Evolutionary conservation across 30 jellyfish, hydroid and myxozoan genomes (phyloP), one percentile per base, ranked within the genome.

Genomic region (Chrysaora quinquecirrha): DNA sequence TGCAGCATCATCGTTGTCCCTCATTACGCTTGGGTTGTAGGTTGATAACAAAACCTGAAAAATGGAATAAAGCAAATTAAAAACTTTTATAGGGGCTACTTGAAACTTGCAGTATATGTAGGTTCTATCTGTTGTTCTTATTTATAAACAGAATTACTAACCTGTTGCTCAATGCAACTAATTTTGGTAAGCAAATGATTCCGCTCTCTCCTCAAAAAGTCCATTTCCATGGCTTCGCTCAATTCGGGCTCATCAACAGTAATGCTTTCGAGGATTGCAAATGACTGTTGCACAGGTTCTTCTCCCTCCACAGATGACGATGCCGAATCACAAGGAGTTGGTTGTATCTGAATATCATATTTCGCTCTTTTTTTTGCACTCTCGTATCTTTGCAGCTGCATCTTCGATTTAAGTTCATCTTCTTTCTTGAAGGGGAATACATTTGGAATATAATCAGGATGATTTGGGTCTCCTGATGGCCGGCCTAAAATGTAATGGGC

Each of bases 161-260:
- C 83, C 83, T 71, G 69, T 50, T 71, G 83, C 38, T 71, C 83
- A 12, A 71, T 1, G 31, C 68, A 35, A 1, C 83, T 71, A 52
- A 71, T 35, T 30, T 71, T 71, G 47, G 83, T 71, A 9, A 47
- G 0, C 2, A 71, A 38, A 71, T 34, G 47, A 14, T 71, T 38
- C 46, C 11, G 2, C 30, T 71, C 83, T 43, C 0, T 16, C 3
- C 69, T 71, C 43, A 71, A 71, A 1, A 0, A 71, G 33, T 69
- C 81, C 9, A 69, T 31, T 69, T 34, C 81, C 77, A 64, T 64
- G n/a, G 0, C 54, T 64, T 1, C 1, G 32, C 27, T 1, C 77
- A 21, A n/a, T n/a, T n/a, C n/a, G n/a, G n/a, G n/a, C n/a, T n/a
- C n/a, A n/a, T n/a, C n/a, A n/a, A n/a, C n/a, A n/a, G n/a, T n/a